Base-by-base conservation (phyloP, 2,888 invertebrate genomes). In the Tiliacea aurago region DNA sequence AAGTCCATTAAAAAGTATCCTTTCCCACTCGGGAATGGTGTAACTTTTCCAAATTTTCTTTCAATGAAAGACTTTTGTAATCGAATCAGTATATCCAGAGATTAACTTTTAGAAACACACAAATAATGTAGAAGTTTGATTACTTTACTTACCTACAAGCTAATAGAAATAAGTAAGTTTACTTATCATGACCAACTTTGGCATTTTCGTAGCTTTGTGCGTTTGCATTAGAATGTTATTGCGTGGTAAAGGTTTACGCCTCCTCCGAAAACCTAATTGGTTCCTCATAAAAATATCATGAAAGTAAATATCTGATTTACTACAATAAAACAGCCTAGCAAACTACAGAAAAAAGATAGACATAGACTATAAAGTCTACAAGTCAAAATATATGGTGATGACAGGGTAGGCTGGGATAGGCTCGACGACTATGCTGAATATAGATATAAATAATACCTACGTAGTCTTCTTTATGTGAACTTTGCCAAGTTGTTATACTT, bases 401-500 rank as follows among this genome's bases (percentile, higher is more conserved):
- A 63, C 72, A 37, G 66, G 20, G n/a, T n/a, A n/a, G n/a, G n/a
- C n/a, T n/a, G n/a, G n/a, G n/a, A 76, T 66, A 80, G 78, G 76
- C 83, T 51, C 76, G 73, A 62, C 64, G 43, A 66, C 67, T 59
- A 41, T 62, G 63, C 58, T 47, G n/a, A 69, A 76, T 76, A 78
- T 70, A 80, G 72, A 75, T 80, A 71, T 74, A 83, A 70, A 83
- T 41, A 11, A 75, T 76, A 67, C 58, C 66, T 53, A 47, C 66
- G 45, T 41, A 79, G 70, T 72, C 78, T 81, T 67, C 56, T 79
- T 58, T 72, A 76, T 67, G 65, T 74, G 65, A 77, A 74, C 53
- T 62, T 70, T 78, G 87, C 86, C 86, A 85, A 87, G 71, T 70
- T 72, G 80, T 85, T 85, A 80, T 75, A 73, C 78, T 79, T 74